These are phyloP conservation scores for Paramuricea clavata DNA, from an alignment of 92 coral and sea anemone genomes.

Conservation along the genomic window DNA sequence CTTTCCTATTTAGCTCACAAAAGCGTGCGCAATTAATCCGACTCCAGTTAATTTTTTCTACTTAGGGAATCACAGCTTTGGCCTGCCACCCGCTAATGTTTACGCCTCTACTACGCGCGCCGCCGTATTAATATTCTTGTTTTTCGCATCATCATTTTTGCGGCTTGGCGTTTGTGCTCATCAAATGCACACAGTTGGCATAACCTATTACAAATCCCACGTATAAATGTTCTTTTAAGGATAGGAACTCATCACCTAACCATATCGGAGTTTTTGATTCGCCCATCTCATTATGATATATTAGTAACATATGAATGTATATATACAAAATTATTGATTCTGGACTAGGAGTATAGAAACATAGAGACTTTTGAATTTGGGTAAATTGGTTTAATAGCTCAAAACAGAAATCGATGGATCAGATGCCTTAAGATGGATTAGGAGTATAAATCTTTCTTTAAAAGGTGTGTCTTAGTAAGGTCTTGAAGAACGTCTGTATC, in stretches of 20 bases:
- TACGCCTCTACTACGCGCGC: background rate
- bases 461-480: too few relatives aligned
- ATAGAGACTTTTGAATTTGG: too few relatives aligned
- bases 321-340: too few relatives aligned
- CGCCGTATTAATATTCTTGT: background rate
- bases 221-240: background rate
- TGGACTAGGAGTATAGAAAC: too few relatives aligned
- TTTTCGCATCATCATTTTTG: conserved; percentile 11
- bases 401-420: too few relatives aligned
- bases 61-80: background rate
- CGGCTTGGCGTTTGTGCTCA: background rate
- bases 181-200: background rate
- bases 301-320: too few relatives aligned
- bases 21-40: conserved; percentile 9
- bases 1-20: background rate
- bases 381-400: too few relatives aligned
- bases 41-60: background rate
- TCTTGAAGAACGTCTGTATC: too few relatives aligned
- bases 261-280: background rate
- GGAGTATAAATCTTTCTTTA: too few relatives aligned
- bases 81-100: background rate
- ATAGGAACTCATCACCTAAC: background rate
- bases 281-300: too few relatives aligned
- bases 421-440: too few relatives aligned
- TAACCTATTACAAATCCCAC: background rate